These are phyloP conservation scores for Acrossocheilus wenchowensis DNA, from an alignment of 2,797 vertebrate genomes.

Conservation along the genomic window DNA sequence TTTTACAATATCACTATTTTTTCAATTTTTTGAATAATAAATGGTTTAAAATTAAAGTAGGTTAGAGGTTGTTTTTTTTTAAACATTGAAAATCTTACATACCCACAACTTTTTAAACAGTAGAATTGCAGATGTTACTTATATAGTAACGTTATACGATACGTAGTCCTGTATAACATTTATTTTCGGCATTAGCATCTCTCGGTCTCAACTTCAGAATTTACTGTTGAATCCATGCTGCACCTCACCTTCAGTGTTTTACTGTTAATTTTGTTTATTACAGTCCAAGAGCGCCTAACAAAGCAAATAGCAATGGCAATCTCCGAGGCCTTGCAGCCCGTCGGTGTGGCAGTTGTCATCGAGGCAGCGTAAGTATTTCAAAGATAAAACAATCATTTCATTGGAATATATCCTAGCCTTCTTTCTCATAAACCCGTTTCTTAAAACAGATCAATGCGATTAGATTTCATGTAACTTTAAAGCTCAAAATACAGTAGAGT, in stretches of 20 bases:
- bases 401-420: neutral
- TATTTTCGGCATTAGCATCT: neutral
- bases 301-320: constrained; percentile 84
- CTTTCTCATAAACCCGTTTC: neutral
- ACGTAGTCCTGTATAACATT: neutral
- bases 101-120: neutral
- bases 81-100: neutral
- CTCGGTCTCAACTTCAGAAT: neutral
- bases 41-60: no score
- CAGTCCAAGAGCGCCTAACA: constrained; percentile 85
- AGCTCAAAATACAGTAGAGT: neutral
- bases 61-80: no score
- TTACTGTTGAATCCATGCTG: neutral
- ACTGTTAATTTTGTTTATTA: constrained; percentile 1
- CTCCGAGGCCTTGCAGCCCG: constrained; percentile 81
- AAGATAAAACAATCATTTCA: neutral
- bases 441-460: neutral
- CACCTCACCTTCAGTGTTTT: neutral
- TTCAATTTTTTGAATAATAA: neutral
- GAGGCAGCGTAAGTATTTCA: constrained; percentile 80
- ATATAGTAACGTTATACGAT: neutral
- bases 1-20: neutral
- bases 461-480: neutral
- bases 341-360: constrained; percentile 80
- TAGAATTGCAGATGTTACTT: neutral